Evolutionary conservation across 2,797 vertebrate genomes (phyloP).

Genomic region (Paguma larvata): DNA sequence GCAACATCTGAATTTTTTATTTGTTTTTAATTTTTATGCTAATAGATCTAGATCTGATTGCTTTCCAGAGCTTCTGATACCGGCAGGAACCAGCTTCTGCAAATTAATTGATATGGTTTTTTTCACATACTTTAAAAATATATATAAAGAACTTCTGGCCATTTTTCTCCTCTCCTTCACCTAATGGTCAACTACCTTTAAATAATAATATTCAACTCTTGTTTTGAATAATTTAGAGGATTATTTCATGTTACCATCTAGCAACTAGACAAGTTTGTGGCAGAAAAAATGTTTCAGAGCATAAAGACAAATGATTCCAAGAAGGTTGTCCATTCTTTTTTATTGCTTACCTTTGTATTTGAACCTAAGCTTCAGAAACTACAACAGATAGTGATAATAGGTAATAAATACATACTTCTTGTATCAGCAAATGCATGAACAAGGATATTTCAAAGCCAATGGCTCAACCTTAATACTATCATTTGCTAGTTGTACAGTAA

Average conservation of each 20-base stretch:
- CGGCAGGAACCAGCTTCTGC: background rate
- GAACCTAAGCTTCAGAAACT: background rate
- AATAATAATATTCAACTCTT: slow-evolving; percentile 21
- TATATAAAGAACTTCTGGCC: background rate
- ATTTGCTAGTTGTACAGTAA: background rate
- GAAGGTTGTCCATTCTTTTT: background rate
- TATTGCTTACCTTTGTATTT: background rate
- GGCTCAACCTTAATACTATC: background rate
- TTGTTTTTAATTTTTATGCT: background rate
- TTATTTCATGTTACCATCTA: slow-evolving; percentile 53
- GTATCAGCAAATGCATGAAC: background rate
- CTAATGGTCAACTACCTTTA: background rate
- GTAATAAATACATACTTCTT: background rate
- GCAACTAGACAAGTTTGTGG: slow-evolving; percentile 38
- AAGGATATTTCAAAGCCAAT: background rate
- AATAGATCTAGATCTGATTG: background rate
- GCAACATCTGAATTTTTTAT: background rate
- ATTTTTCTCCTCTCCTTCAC: background rate
- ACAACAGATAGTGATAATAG: background rate
- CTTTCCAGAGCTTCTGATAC: background rate
- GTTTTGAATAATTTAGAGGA: background rate
- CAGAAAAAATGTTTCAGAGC: background rate
- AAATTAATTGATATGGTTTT: slow-evolving; percentile 28
- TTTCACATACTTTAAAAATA: background rate
- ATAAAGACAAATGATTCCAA: slow-evolving; percentile 42